Conservation (phyloP, 2,113 vertebrate genomes). For the Actenoides hombroni region DNA sequence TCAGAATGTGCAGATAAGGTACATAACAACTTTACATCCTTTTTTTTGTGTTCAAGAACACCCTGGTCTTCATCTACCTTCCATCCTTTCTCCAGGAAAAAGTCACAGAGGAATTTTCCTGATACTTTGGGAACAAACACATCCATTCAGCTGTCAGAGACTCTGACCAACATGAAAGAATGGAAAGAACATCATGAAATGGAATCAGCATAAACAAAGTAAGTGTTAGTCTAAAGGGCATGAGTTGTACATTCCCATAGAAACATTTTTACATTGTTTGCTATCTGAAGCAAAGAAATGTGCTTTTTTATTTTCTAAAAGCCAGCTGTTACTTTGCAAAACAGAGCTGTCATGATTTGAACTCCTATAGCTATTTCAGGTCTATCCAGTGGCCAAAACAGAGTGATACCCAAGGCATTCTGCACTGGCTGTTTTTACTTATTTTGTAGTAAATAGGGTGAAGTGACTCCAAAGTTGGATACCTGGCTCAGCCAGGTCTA, state of each 20-base stretch:
- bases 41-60: not conserved
- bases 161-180: not conserved
- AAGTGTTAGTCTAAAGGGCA: not conserved
- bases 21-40: not conserved
- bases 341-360: not conserved
- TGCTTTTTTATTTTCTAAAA: not conserved
- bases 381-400: not conserved
- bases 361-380: not conserved
- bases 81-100: not conserved
- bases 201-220: not conserved
- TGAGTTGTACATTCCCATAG: not conserved
- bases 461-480: not conserved
- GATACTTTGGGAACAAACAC: not conserved
- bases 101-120: not conserved
- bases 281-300: not conserved
- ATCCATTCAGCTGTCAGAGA: not conserved
- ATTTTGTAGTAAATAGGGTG: not conserved
- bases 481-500: not conserved
- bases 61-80: not conserved
- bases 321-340: not conserved
- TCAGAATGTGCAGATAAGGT: not conserved
- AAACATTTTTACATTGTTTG: not conserved
- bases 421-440: rapidly evolving
- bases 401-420: not conserved
- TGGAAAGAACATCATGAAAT: not conserved